Conservation (phyloP, 2,113 vertebrate genomes). For the Sinocyclocheilus rhinocerous region DNA sequence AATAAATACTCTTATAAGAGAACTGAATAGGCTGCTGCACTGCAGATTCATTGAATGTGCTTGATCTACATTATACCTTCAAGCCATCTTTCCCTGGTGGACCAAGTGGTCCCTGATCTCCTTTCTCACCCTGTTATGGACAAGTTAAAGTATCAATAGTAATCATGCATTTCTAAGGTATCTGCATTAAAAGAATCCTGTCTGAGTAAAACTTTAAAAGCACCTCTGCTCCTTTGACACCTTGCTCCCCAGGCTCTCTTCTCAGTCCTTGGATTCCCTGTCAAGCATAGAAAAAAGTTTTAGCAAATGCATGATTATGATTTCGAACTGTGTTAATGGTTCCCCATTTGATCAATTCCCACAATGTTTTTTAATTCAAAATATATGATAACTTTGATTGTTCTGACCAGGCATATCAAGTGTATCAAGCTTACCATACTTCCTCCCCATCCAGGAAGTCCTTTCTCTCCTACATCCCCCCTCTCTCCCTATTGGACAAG, state of each 20-base stretch:
- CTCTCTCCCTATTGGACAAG: conserved; percentile 72
- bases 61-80: conserved; percentile 71
- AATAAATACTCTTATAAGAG: conserved; percentile 34
- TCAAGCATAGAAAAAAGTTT: conserved; percentile 24
- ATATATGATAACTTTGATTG: neutral
- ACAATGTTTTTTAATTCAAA: neutral
- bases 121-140: conserved; percentile 79
- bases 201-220: neutral
- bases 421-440: conserved; percentile 72
- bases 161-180: neutral
- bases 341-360: neutral
- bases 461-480: conserved; percentile 73
- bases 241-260: conserved; percentile 76
- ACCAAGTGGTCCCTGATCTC: conserved; percentile 76
- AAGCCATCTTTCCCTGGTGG: conserved; percentile 75
- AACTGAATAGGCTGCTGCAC: neutral
- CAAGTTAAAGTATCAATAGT: neutral
- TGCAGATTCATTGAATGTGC: neutral
- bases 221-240: conserved; percentile 79
- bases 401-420: neutral
- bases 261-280: conserved; percentile 78
- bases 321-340: neutral
- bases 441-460: conserved; percentile 78
- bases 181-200: neutral
- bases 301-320: neutral